Base-by-base conservation (phyloP, 2,797 vertebrate species). In the Gadopsis marmoratus region DNA sequence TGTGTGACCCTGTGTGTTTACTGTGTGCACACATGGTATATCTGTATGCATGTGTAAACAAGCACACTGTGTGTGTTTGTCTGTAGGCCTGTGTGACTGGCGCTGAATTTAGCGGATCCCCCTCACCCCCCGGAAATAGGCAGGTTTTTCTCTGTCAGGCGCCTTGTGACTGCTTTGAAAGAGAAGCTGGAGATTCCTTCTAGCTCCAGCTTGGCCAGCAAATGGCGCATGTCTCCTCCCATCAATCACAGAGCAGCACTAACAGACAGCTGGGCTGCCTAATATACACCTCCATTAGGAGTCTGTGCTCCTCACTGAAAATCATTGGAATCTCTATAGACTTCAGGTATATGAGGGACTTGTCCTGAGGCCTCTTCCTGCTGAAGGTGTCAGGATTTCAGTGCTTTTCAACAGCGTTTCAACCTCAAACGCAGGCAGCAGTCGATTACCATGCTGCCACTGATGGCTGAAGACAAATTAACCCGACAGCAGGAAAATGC, bases 221-320 rank as follows among this genome's bases (percentile, higher is more conserved):
- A 95, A 96, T 95, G 94, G 90, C 80, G 94, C 94, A 89, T 94
- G 91, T 94, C 94, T 89, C 87, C 89, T 89, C 72, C 91, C 92
- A 95, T 95, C 93, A 94, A 94, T 95, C 94, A 95, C 85, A 35
- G 63, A 61, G 76, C 81, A 5, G 72, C 84, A 80, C 82, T 89
- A 90, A 94, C 89, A 93, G 94, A 94, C 93, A 93, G 93, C 88
- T 81, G 87, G 87, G 91, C 88, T 91, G 84, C 91, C 92, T 93
- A 94, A 94, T 94, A 93, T 89, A 94, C 91, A 93, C 92, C 89
- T 90, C 88, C 89, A 92, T 93, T 92, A 94, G 81, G 86, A 82
- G 67, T 81, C 81, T 63, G 65, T 68, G 85, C 87, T 88, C 76
- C 79, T 89, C 84, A 81, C 80, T 31, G 71, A 85, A 88, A 92